Base-by-base conservation (phyloP, 1,140 invertebrate species). In the Danaus plexippus region DNA sequence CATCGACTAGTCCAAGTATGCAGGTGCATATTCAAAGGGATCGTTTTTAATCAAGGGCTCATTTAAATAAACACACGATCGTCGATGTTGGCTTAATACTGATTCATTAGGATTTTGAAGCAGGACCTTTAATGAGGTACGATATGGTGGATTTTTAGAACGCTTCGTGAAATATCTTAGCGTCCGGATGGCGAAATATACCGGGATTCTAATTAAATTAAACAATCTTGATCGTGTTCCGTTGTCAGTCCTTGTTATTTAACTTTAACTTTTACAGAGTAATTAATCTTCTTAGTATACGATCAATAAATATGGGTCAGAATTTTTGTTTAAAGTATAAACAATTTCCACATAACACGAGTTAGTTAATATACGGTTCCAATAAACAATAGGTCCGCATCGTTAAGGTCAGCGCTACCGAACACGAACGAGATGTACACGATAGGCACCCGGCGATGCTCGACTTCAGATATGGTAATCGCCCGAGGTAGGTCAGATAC, bases 391-490 rank as follows among this genome's bases (percentile, higher is more conserved):
- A 55, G 49, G 47, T 61, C 50, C 47, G 47, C 54, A 52, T 52
- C 43, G 44, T 54, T 56, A 53, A 22, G 56, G 62, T 59, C 59
- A 57, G 55, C 47, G 57, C 64, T 63, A 60, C 60, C 12, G 54
- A 52, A 58, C 63, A 64, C 63, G 63, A 68, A 61, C 57, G 66
- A 66, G 76, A 79, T 79, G 72, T 65, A 56, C 57, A 52, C 64
- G 76, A 79, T 79, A 79, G 60, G 54, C 61, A 54, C 53, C 50
- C 54, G 56, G 63, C 66, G 75, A 74, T 78, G 64, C 61, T 66
- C 66, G 59, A 65, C 46, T 62, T 60, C 56, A 63, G 76, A 79
- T 79, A 79, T 75, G 77, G 68, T 72, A 77, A 79, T 77, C 61
- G 62, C 52, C 49, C 15, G 52, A 49, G 67, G 61, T 66, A 68